Conservation (phyloP, 2,888 invertebrate genomes). For the Stratiomys singularior region DNA sequence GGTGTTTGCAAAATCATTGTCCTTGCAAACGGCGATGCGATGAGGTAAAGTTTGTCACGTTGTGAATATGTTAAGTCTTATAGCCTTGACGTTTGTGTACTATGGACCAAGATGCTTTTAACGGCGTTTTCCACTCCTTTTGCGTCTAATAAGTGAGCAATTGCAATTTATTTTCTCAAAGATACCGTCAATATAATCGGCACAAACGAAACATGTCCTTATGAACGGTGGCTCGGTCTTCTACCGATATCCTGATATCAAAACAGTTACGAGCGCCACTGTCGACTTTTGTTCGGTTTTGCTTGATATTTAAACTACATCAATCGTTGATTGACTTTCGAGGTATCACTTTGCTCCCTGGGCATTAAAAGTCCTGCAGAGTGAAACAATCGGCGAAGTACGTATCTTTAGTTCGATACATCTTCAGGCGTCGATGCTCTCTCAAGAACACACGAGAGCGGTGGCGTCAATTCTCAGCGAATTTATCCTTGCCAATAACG, state of each 20-base stretch:
- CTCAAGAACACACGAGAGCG: neutral
- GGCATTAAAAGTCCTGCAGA: slow-evolving; percentile 46
- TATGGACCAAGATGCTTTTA: too few relatives aligned
- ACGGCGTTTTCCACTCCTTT: too few relatives aligned
- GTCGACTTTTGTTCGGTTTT: neutral
- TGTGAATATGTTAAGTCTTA: slow-evolving; percentile 31
- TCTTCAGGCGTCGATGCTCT: neutral
- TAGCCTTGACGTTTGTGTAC: neutral
- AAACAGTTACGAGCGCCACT: neutral
- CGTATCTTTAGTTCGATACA: neutral
- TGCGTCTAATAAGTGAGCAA: too few relatives aligned
- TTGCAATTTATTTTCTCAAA: too few relatives aligned
- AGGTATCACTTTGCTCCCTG: slow-evolving; percentile 51
- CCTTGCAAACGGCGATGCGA: neutral
- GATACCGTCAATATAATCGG: too few relatives aligned
- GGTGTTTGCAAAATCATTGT: slow-evolving; percentile 36
- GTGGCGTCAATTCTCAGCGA: neutral
- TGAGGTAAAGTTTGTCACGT: slow-evolving; percentile 35
- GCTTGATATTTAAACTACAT: neutral
- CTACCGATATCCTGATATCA: too few relatives aligned
- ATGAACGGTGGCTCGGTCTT: too few relatives aligned
- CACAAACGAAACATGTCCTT: too few relatives aligned
- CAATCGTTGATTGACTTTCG: neutral
- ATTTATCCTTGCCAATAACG: slow-evolving; percentile 17
- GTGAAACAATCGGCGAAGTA: slow-evolving; percentile 40